These are phyloP conservation scores for Forficula auricularia DNA, from an alignment of 1,140 invertebrate genomes.

Conservation along the genomic window DNA sequence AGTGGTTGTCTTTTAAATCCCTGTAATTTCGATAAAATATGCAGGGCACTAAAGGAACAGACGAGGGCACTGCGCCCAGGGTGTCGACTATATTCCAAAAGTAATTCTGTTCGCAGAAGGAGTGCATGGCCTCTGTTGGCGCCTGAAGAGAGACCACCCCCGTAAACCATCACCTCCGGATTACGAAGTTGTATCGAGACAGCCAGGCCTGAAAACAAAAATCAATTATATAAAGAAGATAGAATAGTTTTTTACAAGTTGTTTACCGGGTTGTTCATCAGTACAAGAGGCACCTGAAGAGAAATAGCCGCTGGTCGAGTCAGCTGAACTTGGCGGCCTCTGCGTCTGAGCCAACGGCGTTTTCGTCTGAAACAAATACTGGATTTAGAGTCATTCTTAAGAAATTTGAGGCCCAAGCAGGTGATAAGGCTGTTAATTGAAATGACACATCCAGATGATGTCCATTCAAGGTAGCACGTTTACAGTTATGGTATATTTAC, in stretches of 20 bases:
- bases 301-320: constrained; percentile 39
- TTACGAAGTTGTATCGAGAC: constrained; percentile 52
- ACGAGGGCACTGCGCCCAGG: constrained; percentile 42
- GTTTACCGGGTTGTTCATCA: constrained; percentile 19
- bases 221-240: constrained; percentile 3
- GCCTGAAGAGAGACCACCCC: constrained; percentile 39
- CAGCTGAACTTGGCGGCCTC: constrained; percentile 25
- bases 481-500: too few species aligned
- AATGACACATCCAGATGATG: too few species aligned
- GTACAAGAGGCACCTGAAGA: constrained; percentile 26
- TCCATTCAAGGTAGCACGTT: too few species aligned
- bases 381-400: too few species aligned
- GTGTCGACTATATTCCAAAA: constrained; percentile 52
- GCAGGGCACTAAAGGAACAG: constrained; percentile 43
- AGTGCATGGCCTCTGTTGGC: constrained; percentile 42
- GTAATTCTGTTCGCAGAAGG: constrained; percentile 51
- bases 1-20: constrained; percentile 9
- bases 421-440: too few species aligned
- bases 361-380: constrained; percentile 13
- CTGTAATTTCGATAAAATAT: constrained; percentile 39
- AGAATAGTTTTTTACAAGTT: background rate
- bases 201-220: constrained; percentile 31
- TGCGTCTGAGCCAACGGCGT: constrained; percentile 9
- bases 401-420: too few species aligned
- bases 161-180: constrained; percentile 61